A percentile compares a stretch with the other conserved stretches of the same genome.
Evolutionary conservation across 2,113 vertebrate genomes (phyloP).

Genomic region (Podilymbus podiceps): DNA sequence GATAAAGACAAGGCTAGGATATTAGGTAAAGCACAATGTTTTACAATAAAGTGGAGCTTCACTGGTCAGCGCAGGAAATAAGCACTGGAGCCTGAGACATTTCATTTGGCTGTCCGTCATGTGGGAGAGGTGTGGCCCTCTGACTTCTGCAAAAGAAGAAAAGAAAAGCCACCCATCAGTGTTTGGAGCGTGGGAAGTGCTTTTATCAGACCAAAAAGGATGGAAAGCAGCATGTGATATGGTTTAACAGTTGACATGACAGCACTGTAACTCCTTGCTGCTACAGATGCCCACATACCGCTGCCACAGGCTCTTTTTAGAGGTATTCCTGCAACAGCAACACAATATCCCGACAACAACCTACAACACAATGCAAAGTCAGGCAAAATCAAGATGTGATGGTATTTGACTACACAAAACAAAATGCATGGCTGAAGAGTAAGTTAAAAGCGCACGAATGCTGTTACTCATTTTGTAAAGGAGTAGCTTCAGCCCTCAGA

Average conservation of each 20-base stretch:
- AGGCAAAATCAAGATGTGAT: neutral
- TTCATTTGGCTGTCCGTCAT: constrained; percentile 93
- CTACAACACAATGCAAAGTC: neutral
- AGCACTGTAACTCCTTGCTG: neutral
- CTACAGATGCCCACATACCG: neutral
- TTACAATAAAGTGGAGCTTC: constrained; percentile 82
- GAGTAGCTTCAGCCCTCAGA: neutral
- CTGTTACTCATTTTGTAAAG: neutral
- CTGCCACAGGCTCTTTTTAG: fast-evolving
- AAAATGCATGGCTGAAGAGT: neutral
- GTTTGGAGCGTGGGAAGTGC: neutral
- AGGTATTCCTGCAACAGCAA: neutral
- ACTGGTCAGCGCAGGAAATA: constrained; percentile 99
- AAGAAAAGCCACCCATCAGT: constrained; percentile 35
- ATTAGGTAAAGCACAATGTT: constrained; percentile 85
- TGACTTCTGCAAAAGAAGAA: constrained; percentile 87
- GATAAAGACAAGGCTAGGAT: constrained; percentile 82
- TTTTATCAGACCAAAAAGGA: neutral
- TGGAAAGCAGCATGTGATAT: fast-evolving
- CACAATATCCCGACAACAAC: neutral
- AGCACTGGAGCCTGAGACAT: constrained; percentile 93
- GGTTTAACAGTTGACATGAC: fast-evolving
- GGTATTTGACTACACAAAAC: neutral
- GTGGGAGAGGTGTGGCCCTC: constrained; percentile 81
- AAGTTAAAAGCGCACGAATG: fast-evolving